These are phyloP conservation scores for Ciconia nigra DNA, from an alignment of 2,797 vertebrate genomes.

Conservation along the genomic window DNA sequence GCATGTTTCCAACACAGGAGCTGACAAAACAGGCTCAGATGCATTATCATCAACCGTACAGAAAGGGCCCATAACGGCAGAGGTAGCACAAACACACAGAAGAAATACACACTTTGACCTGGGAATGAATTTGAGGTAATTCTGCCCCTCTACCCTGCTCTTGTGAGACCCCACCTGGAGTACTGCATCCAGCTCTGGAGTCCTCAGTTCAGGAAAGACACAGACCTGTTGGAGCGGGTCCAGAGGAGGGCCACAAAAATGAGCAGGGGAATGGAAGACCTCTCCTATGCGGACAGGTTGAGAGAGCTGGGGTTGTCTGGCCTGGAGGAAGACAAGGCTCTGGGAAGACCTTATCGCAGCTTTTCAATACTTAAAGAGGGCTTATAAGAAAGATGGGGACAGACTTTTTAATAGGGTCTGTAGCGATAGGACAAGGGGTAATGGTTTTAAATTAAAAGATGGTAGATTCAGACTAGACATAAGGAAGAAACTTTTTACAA, in stretches of 20 bases:
- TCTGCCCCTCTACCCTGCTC: background rate
- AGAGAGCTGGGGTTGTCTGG: background rate
- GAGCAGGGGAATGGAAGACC: background rate
- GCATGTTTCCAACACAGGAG: background rate
- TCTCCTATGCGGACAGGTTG: background rate
- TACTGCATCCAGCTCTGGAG: background rate
- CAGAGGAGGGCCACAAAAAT: background rate
- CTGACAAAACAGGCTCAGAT: background rate
- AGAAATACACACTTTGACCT: background rate
- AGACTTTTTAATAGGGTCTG: background rate
- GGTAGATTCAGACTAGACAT: background rate
- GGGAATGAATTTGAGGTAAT: background rate
- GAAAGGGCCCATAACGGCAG: background rate
- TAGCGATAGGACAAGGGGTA: background rate
- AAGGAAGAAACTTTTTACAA: background rate
- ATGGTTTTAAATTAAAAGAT: background rate
- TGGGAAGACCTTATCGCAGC: fast-evolving
- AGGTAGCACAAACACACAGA: background rate
- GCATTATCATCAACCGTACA: background rate
- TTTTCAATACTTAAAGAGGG: fast-evolving
- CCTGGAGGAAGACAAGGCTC: background rate
- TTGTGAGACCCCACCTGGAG: background rate
- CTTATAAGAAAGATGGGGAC: no score
- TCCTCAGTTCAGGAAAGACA: background rate
- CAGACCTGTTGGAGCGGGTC: background rate